Evolutionary conservation across 2,113 vertebrate genomes (phyloP).

Genomic region (Malurus cyaneus): DNA sequence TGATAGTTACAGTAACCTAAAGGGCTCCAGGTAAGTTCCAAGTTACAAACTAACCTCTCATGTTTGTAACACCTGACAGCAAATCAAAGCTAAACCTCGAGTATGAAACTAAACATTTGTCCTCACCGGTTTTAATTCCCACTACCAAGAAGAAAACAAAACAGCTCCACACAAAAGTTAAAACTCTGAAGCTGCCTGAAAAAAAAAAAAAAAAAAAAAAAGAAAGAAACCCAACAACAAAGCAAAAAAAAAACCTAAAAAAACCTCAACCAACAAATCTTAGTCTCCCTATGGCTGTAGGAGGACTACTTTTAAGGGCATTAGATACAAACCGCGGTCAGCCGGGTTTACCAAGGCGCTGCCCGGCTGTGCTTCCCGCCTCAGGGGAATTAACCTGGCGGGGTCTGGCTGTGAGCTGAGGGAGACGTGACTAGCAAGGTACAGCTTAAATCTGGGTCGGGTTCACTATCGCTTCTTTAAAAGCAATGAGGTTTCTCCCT

Average conservation of each 20-base stretch:
- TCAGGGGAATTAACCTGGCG: not conserved
- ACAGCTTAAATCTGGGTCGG: not conserved
- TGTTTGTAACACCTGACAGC: rapidly evolving
- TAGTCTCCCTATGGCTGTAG: too few relatives aligned
- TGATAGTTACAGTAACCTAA: not conserved
- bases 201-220: not conserved
- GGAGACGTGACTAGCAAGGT: too few relatives aligned
- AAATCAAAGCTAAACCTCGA: not conserved
- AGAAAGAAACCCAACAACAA: too few relatives aligned
- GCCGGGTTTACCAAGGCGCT: not conserved
- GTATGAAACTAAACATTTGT: not conserved
- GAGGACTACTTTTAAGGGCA: not conserved
- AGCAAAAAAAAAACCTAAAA: too few relatives aligned
- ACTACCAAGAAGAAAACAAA: not conserved
- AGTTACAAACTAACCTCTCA: too few relatives aligned
- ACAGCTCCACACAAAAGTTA: rapidly evolving
- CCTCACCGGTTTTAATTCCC: not conserved
- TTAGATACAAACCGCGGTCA: rapidly evolving
- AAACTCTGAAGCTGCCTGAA: not conserved
- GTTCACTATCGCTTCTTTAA: rapidly evolving
- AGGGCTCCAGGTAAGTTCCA: rapidly evolving
- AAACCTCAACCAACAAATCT: too few relatives aligned
- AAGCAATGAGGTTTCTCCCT: rapidly evolving
- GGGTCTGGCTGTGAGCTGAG: not conserved
- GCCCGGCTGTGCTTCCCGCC: too few relatives aligned